Percentiles rank a stretch among this genome's conserved stretches.
Conservation (phyloP, 2,888 invertebrate genomes). For the Drosophila atripex region DNA sequence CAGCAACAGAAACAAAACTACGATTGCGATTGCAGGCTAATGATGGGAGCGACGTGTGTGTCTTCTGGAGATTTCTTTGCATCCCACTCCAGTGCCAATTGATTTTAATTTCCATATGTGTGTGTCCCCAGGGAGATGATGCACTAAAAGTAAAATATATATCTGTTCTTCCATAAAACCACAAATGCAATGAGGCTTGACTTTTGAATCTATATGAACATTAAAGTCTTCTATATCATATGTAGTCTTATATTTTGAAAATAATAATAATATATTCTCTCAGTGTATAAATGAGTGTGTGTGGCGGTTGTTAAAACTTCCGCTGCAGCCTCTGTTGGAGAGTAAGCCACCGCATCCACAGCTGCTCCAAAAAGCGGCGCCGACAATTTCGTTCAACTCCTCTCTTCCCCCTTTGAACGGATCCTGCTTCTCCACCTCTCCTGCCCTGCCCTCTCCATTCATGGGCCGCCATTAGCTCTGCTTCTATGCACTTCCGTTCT, state of each 20-base stretch:
- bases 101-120: slow-evolving; percentile 57
- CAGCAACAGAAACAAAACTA: slow-evolving; percentile 19
- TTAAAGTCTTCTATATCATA: no score
- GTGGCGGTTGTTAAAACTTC: slow-evolving; percentile 65
- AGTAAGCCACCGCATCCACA: slow-evolving; percentile 64
- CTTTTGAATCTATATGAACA: no score
- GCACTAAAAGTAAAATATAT: slow-evolving; percentile 2
- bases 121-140: slow-evolving; percentile 5
- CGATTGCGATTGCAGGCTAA: slow-evolving; percentile 52
- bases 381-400: slow-evolving; percentile 15
- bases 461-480: slow-evolving; percentile 43
- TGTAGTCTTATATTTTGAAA: not conserved
- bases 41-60: slow-evolving; percentile 69
- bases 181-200: no score
- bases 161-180: not conserved
- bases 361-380: slow-evolving; percentile 57
- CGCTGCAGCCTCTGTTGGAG: slow-evolving; percentile 57
- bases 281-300: slow-evolving; percentile 14
- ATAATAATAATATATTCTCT: not conserved
- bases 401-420: not conserved
- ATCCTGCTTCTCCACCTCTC: slow-evolving; percentile 11
- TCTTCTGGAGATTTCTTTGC: slow-evolving; percentile 51
- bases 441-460: not conserved
- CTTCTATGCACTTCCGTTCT: slow-evolving; percentile 63
- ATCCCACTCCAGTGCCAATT: slow-evolving; percentile 53